Conservation (phyloP, 2,888 invertebrate genomes). For the Osedax fenrisi region DNA sequence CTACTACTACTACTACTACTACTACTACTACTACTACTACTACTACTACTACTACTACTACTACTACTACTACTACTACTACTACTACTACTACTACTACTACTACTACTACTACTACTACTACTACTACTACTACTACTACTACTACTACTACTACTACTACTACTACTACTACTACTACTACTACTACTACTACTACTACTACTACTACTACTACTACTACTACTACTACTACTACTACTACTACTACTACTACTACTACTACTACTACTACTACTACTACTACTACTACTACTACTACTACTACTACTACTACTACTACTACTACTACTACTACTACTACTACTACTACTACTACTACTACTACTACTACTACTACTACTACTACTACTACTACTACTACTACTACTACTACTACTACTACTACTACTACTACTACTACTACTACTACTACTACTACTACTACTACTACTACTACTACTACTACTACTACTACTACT, state of each 20-base stretch:
- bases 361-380: conserved; percentile 20
- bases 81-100: conserved; percentile 20
- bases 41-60: conserved; percentile 20
- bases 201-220: conserved; percentile 12
- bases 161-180: conserved; percentile 8
- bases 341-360: conserved; percentile 8
- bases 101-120: conserved; percentile 22
- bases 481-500: conserved; percentile 20
- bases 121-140: conserved; percentile 20
- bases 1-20: conserved; percentile 18
- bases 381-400: conserved; percentile 12
- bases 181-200: conserved; percentile 20
- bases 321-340: conserved; percentile 12
- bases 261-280: conserved; percentile 12
- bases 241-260: conserved; percentile 20
- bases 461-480: conserved; percentile 8
- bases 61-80: conserved; percentile 21
- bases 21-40: conserved; percentile 21
- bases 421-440: conserved; percentile 20
- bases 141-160: conserved; percentile 12
- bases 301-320: conserved; percentile 20
- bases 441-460: conserved; percentile 12
- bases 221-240: conserved; percentile 8
- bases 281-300: conserved; percentile 8
- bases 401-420: conserved; percentile 8